Evolutionary conservation across 2,113 vertebrate species (phyloP).

Genomic region (Lophotis ruficrista): DNA sequence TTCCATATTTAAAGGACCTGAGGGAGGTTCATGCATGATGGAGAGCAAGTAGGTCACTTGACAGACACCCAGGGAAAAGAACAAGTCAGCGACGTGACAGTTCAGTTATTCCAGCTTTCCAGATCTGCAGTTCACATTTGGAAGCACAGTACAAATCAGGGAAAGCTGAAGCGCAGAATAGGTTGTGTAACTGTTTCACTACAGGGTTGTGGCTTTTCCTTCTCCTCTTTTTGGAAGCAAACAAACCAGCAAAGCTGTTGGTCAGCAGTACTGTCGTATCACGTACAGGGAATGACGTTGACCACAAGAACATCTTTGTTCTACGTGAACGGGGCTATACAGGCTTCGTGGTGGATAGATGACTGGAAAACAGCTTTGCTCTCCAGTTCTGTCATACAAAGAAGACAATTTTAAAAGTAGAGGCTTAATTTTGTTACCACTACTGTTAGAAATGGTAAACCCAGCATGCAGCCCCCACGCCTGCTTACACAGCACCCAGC

Average conservation of each 20-base stretch:
- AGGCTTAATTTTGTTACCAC: neutral
- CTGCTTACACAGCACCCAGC: neutral
- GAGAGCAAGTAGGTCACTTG: neutral
- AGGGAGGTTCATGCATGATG: neutral
- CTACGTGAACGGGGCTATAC: neutral
- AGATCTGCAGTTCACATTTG: neutral
- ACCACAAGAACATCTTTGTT: neutral
- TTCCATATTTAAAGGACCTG: neutral
- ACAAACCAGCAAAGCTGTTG: neutral
- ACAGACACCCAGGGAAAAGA: neutral
- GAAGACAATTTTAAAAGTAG: neutral
- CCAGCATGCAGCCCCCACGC: neutral
- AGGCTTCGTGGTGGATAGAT: neutral
- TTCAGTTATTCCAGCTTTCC: neutral
- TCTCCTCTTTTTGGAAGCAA: neutral
- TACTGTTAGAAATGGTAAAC: neutral
- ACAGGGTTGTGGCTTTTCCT: neutral
- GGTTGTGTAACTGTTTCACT: neutral
- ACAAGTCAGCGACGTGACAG: neutral
- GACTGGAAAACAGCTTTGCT: neutral
- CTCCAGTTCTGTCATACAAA: neutral
- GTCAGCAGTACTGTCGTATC: neutral
- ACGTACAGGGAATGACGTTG: fast-evolving
- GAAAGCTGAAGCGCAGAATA: neutral
- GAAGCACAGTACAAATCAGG: neutral